Evolutionary conservation across 2,113 vertebrate species (phyloP).

Genomic region (Antennarius striatus): DNA sequence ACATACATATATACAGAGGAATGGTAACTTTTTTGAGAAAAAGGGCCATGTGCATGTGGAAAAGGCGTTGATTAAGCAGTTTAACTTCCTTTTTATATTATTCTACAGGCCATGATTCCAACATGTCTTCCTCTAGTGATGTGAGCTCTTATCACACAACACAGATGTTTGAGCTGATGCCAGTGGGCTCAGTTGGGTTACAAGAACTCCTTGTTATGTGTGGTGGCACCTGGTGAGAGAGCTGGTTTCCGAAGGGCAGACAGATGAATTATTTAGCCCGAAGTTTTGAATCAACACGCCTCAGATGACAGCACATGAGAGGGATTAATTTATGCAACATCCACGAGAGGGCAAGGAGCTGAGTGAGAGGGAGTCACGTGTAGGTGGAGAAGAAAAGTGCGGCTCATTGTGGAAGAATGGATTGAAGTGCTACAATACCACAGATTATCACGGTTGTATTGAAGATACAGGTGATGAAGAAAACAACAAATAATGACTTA

Average conservation of each 20-base stretch:
- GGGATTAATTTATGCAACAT: conserved; percentile 66
- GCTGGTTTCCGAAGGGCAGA: conserved; percentile 63
- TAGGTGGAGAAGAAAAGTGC: conserved; percentile 29
- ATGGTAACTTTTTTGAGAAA: too few species aligned
- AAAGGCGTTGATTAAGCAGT: conserved; percentile 20
- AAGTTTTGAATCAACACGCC: conserved; percentile 68
- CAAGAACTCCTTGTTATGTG: conserved; percentile 59
- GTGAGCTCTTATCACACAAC: conserved; percentile 61
- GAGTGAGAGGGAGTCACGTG: conserved; percentile 39
- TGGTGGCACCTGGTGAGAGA: conserved; percentile 49
- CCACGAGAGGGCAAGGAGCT: conserved; percentile 41
- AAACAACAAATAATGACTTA: conserved; percentile 19
- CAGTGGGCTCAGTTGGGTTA: conserved; percentile 59
- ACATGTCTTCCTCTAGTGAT: conserved; percentile 46
- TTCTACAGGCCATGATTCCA: conserved; percentile 41
- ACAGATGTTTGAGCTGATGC: conserved; percentile 69
- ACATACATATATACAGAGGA: too few species aligned
- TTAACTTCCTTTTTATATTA: conserved; percentile 14
- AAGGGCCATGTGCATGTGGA: not conserved
- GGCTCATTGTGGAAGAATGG: conserved; percentile 28
- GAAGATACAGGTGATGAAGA: conserved; percentile 10
- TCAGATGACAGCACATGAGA: conserved; percentile 72
- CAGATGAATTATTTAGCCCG: conserved; percentile 71
- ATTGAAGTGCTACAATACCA: conserved; percentile 20
- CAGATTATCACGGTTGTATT: conserved; percentile 11